These are phyloP conservation scores for Percopsis omiscomaycus DNA, from an alignment of 2,797 vertebrate genomes.

Conservation along the genomic window DNA sequence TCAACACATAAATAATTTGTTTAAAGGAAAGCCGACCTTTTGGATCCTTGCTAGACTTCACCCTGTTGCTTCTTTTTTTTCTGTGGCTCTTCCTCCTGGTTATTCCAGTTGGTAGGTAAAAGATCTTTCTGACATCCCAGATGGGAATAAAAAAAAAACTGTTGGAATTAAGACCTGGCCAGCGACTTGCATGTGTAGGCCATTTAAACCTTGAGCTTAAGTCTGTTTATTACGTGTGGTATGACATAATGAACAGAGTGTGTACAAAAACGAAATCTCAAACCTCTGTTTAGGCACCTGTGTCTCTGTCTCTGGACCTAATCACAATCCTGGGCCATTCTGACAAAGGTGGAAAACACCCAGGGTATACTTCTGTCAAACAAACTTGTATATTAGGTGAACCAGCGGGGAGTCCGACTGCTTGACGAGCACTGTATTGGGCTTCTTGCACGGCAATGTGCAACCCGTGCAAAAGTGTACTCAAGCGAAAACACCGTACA, in stretches of 20 bases:
- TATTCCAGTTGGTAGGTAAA: neutral
- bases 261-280: no score
- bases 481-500: no score
- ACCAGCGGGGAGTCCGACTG: no score
- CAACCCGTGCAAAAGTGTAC: no score
- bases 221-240: neutral
- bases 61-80: constrained; percentile 29
- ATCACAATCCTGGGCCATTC: no score
- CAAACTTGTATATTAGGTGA: no score
- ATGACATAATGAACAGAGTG: neutral
- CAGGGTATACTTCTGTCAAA: no score
- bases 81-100: constrained; percentile 13
- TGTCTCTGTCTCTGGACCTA: neutral
- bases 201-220: neutral
- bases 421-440: no score
- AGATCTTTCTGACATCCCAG: neutral
- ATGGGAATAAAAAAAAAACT: no score
- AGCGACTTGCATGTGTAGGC: neutral
- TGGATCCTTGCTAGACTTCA: constrained; percentile 35
- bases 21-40: constrained; percentile 67
- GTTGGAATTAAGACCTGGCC: neutral
- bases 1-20: constrained; percentile 78
- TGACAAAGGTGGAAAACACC: no score
- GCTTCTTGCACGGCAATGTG: no score
- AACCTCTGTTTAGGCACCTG: neutral